Percentiles rank a stretch among this genome's conserved stretches.
phyloP scores from a whole-genome alignment of 1,140 invertebrate species.

The Nasonia vitripennis region DNA sequence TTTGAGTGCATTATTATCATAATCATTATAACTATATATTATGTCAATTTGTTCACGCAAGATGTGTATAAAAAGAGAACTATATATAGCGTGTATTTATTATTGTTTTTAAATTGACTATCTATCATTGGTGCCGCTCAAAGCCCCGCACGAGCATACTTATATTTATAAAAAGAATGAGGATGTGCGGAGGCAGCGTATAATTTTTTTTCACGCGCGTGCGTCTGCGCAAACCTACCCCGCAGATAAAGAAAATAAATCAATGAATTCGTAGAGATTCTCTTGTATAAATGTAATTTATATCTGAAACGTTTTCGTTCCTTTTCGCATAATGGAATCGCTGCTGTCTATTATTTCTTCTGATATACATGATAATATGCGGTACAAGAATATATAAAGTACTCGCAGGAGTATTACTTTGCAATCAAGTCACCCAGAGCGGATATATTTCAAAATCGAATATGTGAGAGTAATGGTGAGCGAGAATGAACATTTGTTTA shows the following conservation, averaged over 20 bases:
- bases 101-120: constrained; percentile 7
- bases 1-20: not conserved
- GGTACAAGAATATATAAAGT: not conserved
- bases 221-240: not conserved
- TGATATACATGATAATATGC: not conserved
- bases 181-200: not conserved
- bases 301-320: not conserved
- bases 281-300: not conserved
- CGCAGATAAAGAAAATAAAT: not conserved
- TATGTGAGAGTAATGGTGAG: not conserved
- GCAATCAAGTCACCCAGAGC: not conserved
- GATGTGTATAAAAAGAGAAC: constrained; percentile 14
- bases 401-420: not conserved
- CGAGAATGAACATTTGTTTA: not conserved
- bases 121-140: constrained; percentile 14
- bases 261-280: not conserved
- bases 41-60: constrained; percentile 15
- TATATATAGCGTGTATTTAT: constrained; percentile 13
- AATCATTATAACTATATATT: not conserved
- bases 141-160: constrained; percentile 3
- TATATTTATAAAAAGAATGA: not conserved
- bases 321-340: not conserved
- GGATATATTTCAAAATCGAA: constrained; percentile 50
- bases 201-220: not conserved
- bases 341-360: not conserved